Evolutionary conservation across 2,113 vertebrate species (phyloP), one percentile per base, ranked within the genome.

Genomic region (Axis porcinus): DNA sequence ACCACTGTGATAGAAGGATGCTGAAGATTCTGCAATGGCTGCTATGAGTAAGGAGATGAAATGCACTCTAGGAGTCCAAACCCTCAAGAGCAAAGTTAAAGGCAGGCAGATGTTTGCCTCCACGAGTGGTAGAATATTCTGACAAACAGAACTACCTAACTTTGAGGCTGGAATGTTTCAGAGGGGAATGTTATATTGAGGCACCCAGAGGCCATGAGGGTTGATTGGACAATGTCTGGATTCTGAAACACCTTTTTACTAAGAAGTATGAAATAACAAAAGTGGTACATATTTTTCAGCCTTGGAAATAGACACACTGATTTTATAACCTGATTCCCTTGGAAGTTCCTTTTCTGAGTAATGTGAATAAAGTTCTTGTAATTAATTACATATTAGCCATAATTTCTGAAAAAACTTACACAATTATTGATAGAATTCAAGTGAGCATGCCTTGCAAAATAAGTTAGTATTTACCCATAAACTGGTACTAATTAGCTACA

Each of bases 361-460:
- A 55, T 28, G 45, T 45, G 82, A 67, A 64, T 25, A 21, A 50
- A 47, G 52, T 47, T 60, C 88, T 79, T 40, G 8, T 64, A 86
- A 86, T 62, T 70, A 83, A 89, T 95, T 88, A 67, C 28, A 28
- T 33, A 43, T 82, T 55, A 84, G n/a, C 43, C 45, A 36, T 70
- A 47, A 43, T 91, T 81, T 74, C 92, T 81, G 78, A 95, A 96
- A 95, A 64, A 92, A 33, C 21, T 93, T 54, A 74, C 2, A 62
- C 62, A 88, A 74, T 79, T 58, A 95, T 11, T 67, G 74, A 97
- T 78, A 92, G 64, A 81, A 96, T 92, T 94, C 64, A 58, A 92
- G 67, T 25, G 91, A 92, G n/a, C 54, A 47, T 5, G 52, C 36
- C 52, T 85, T 94, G 96, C 36, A 91, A 79, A 95, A 55, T 67